Conservation (phyloP, 2,113 vertebrate species). For the Hippocampus zosterae region DNA sequence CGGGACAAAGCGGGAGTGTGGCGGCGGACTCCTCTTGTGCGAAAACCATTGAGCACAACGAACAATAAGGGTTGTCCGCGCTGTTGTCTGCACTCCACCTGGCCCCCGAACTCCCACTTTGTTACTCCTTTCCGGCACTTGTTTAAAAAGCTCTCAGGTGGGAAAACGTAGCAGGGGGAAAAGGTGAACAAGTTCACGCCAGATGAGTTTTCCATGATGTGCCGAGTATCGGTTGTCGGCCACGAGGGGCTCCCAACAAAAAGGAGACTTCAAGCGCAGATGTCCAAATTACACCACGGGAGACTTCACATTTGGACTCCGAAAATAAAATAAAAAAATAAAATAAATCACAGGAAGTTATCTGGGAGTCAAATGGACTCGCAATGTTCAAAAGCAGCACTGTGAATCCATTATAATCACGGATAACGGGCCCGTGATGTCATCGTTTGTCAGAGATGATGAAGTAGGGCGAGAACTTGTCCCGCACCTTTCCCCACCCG, state of each 20-base stretch:
- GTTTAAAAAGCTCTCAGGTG: slow-evolving; percentile 16
- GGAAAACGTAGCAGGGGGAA: not conserved
- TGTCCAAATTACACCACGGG: slow-evolving; percentile 23
- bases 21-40: slow-evolving; percentile 60
- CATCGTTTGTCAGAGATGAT: slow-evolving; percentile 8
- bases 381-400: slow-evolving; percentile 19
- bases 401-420: slow-evolving; percentile 23
- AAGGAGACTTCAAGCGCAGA: slow-evolving; percentile 30
- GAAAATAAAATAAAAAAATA: slow-evolving; percentile 20
- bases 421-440: slow-evolving; percentile 16
- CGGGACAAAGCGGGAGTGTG: slow-evolving; percentile 23
- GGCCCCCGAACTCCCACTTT: slow-evolving; percentile 29
- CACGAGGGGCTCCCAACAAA: slow-evolving; percentile 6
- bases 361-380: slow-evolving; percentile 38
- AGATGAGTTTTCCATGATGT: slow-evolving; percentile 47
- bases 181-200: slow-evolving; percentile 23
- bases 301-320: slow-evolving; percentile 8
- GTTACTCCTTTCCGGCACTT: slow-evolving; percentile 29
- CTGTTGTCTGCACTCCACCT: slow-evolving; percentile 19
- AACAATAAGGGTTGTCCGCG: not conserved
- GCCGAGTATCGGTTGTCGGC: slow-evolving; percentile 27
- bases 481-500: slow-evolving; percentile 7
- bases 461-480: slow-evolving; percentile 22
- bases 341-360: slow-evolving; percentile 42
- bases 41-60: slow-evolving; percentile 32